A percentile compares a stretch with the other conserved stretches of the same genome.
These are phyloP conservation scores for Halocynthia roretzi DNA, from an alignment of 23 tunicate genomes.

Conservation along the genomic window DNA sequence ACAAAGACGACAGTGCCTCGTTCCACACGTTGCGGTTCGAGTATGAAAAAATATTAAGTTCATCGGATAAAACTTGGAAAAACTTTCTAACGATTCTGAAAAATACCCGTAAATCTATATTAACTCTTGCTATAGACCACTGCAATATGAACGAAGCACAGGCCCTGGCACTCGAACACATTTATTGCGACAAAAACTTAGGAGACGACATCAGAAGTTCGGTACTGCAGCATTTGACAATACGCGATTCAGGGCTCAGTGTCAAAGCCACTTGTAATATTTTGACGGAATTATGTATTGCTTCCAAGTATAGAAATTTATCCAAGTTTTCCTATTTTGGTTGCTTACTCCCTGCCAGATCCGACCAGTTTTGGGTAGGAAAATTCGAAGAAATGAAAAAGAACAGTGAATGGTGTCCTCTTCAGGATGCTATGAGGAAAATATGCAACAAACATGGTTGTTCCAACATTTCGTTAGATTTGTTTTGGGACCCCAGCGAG, in stretches of 20 bases:
- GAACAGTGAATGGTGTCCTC: not conserved
- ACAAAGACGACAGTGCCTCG: not conserved
- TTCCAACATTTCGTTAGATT: not conserved
- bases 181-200: not conserved
- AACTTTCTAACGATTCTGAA: constrained; percentile 3
- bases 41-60: constrained; percentile 10
- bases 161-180: not conserved
- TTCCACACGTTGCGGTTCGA: constrained; percentile 20
- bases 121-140: constrained; percentile 23
- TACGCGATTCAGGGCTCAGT: not conserved
- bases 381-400: not conserved
- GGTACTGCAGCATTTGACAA: not conserved
- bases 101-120: not conserved
- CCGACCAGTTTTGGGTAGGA: not conserved
- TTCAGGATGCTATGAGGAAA: not conserved
- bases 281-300: not conserved
- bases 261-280: not conserved
- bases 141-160: constrained; percentile 23
- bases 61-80: not conserved
- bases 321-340: constrained; percentile 1
- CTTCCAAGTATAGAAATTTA: not conserved
- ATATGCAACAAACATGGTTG: not conserved
- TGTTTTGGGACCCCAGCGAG: constrained; percentile 6
- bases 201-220: not conserved
- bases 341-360: not conserved